These are phyloP conservation scores for Drosophila planitibia DNA, from an alignment of 2,888 invertebrate species.

Conservation along the genomic window DNA sequence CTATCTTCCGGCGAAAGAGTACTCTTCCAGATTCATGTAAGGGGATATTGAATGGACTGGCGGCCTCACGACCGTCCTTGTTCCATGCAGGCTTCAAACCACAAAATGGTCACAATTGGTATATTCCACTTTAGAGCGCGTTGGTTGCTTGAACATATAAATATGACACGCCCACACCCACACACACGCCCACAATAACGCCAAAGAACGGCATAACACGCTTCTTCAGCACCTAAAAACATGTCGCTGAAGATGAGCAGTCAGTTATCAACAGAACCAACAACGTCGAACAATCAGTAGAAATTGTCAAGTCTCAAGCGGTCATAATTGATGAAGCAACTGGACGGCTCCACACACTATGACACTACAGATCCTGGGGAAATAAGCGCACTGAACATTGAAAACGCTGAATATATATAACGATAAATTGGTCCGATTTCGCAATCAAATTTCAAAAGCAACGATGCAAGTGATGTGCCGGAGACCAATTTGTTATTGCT, in stretches of 20 bases:
- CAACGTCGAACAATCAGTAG: too few species aligned
- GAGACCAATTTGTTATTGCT: too few species aligned
- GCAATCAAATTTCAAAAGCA: too few species aligned
- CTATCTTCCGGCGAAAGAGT: too few species aligned
- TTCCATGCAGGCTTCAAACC: slow-evolving; percentile 88
- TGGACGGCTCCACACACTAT: too few species aligned
- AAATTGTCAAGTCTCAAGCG: too few species aligned
- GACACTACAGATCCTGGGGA: too few species aligned
- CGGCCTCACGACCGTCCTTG: slow-evolving; percentile 79
- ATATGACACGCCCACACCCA: slow-evolving; percentile 43
- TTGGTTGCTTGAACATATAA: slow-evolving; percentile 82
- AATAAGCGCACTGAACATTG: too few species aligned
- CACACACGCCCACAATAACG: slow-evolving; percentile 46
- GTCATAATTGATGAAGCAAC: too few species aligned
- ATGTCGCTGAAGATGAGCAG: neutral
- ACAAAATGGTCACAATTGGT: slow-evolving; percentile 88
- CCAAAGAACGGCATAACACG: slow-evolving; percentile 31
- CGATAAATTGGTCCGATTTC: too few species aligned
- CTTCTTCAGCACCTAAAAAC: neutral
- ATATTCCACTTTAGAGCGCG: slow-evolving; percentile 86
- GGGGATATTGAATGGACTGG: slow-evolving; percentile 78
- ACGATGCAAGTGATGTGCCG: too few species aligned
- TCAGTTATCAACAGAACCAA: neutral
- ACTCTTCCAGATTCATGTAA: slow-evolving; percentile 84
- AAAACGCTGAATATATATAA: too few species aligned